Base-by-base conservation (phyloP, 2,888 invertebrate genomes). In the Syrphus vitripennis region DNA sequence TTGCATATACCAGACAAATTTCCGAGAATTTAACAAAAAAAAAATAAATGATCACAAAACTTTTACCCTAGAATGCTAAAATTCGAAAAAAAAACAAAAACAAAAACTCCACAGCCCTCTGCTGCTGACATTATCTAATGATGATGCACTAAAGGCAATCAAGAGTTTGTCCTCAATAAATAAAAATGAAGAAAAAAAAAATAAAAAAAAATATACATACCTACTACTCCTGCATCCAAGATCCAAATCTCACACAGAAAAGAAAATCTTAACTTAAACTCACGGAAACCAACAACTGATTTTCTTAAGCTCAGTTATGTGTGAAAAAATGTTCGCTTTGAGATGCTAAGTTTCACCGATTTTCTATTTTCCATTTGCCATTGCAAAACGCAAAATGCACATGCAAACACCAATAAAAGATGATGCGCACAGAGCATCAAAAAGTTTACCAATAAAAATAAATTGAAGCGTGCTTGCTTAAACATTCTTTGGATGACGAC, bases 371-470 rank as follows among this genome's bases (percentile, higher is more conserved):
- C 24, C n/a, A 69, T 80, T 84, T 72, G 59, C 53, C 53, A 76
- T 70, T 81, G 67, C 67, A 37, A 69, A 80, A 71, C 76, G 80
- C 83, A 83, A 59, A 81, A 70, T 82, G 82, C 86, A 86, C 86
- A 86, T 82, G 86, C 86, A 81, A 77, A 82, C 67, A 82, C 61
- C 77, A 86, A 82, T 86, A 86, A 86, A 86, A 78, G 74, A 82
- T 74, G 86, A 86, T 82, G 77, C 70, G 70, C 77, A 63, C 65
- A 72, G 50, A 86, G 74, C 67, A 82, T 82, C 82, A 78, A 74
- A 82, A 86, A 86, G 82, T 86, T 86, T 86, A 86, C 77, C 82
- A 86, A 86, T 86, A 86, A 86, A 86, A 86, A 82, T 74, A 82
- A 86, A 86, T 86, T 86, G 86, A 40, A 86, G 81, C 72, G 55